Evolutionary conservation across 2,888 invertebrate species (phyloP), one percentile per base, ranked within the genome.

Genomic region (Tetramorium bicarinatum): DNA sequence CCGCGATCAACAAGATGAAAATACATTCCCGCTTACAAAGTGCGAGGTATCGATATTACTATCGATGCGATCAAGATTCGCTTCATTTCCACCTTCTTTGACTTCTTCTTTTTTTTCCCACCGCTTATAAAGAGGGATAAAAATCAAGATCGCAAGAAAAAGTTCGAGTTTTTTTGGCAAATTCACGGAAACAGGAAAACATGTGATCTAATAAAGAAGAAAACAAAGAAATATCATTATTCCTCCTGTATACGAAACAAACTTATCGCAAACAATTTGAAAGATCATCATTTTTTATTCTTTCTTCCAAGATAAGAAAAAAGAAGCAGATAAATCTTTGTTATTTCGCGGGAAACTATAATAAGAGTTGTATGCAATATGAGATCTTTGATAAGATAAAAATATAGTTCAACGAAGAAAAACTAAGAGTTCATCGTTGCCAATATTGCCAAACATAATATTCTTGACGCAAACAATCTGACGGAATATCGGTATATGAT

Each of bases 11-110:
- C 77, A 81, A 80, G 82, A 75, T 81, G 82, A 81, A 83, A 82
- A 69, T 83, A 74, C 72, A 82, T 85, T 82, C 47, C 85, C 76
- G 85, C 74, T 87, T 89, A 88, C 84, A 86, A 88, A 84, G 84
- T 83, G 82, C 69, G 75, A 89, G 84, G n/a, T 69, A 77, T 82
- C 79, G n/a, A n/a, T n/a, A n/a, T n/a, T n/a, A n/a, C n/a, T n/a
- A n/a, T n/a, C n/a, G 84, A 84, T 71, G 72, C 76, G 85, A 89
- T 88, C 56, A 66, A 71, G 64, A 80, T 82, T 75, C 85, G 64
- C 84, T 84, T 87, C 64, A 79, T 89, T 85, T 87, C 72, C 81
- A 81, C 76, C 76, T 75, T 9, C 74, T 56, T 56, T 44, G 34
- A 13, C 13, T 62, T 66, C 41, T 64, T 83, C 52, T 25, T 66